Evolutionary conservation across 2,113 vertebrate genomes (phyloP).

Genomic region (Callaeas wilsoni): DNA sequence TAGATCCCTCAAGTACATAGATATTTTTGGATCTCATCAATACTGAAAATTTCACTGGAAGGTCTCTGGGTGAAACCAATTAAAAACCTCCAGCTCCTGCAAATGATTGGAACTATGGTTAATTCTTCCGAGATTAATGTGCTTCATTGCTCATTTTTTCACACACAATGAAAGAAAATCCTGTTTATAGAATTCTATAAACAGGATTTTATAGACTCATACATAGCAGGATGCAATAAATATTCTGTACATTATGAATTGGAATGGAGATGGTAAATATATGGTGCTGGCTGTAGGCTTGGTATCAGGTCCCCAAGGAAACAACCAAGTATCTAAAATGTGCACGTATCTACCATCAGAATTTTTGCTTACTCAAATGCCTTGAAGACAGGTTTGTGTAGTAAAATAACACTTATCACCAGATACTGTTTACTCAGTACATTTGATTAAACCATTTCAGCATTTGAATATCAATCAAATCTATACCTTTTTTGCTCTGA

Average conservation of each 20-base stretch:
- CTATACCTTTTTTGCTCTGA: not conserved
- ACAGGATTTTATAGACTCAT: not conserved
- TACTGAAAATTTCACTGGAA: not conserved
- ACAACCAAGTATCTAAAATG: not conserved
- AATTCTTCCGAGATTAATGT: not conserved
- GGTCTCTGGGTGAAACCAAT: not conserved
- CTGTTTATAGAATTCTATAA: not conserved
- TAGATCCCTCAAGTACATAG: rapidly evolving
- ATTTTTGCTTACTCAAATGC: not conserved
- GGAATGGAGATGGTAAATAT: not conserved
- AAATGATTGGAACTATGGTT: not conserved
- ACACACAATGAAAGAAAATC: not conserved
- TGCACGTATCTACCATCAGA: not conserved
- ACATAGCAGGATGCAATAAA: not conserved
- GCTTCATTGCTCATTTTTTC: not conserved
- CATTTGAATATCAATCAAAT: not conserved
- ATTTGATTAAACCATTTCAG: not conserved
- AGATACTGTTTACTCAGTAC: not conserved
- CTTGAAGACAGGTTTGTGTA: not conserved
- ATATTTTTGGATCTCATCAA: not conserved
- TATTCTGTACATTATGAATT: not conserved
- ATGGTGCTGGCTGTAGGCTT: not conserved
- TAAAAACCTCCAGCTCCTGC: not conserved
- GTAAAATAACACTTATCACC: not conserved
- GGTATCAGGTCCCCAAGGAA: not conserved